These are phyloP conservation scores for Thymallus thymallus DNA, from an alignment of 2,113 vertebrate species.

Conservation along the genomic window DNA sequence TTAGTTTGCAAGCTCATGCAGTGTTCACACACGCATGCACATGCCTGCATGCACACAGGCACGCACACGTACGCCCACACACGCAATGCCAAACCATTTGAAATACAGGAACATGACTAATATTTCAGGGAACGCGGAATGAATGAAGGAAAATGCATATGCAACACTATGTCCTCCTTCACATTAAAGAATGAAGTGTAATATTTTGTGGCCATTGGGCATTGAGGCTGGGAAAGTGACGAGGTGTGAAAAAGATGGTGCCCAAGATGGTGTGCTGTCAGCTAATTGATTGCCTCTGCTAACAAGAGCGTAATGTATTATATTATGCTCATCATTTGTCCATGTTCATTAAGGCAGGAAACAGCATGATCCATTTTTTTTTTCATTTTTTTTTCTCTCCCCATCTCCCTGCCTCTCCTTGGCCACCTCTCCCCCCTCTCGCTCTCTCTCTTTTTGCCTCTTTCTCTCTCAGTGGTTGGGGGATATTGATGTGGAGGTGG, in stretches of 20 bases:
- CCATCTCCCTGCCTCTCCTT: constrained; percentile 18
- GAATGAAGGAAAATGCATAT: constrained; percentile 43
- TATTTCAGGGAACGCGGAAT: constrained; percentile 38
- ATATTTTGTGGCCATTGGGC: constrained; percentile 54
- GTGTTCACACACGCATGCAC: too few species aligned
- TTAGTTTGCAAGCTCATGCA: neutral
- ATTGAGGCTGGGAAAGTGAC: constrained; percentile 55
- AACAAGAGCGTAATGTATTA: constrained; percentile 80
- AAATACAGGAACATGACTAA: constrained; percentile 21
- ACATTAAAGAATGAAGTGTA: constrained; percentile 42
- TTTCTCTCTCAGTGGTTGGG: constrained; percentile 42
- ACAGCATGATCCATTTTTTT: constrained; percentile 49
- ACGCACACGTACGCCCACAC: neutral
- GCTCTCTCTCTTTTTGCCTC: constrained; percentile 25
- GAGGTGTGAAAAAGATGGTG: constrained; percentile 45
- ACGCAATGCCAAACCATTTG: neutral
- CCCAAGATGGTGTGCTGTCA: constrained; percentile 45
- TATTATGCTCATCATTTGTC: constrained; percentile 80
- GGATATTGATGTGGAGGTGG: constrained; percentile 84
- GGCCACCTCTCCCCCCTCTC: constrained; percentile 18
- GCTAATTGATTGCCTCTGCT: constrained; percentile 76
- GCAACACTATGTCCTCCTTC: constrained; percentile 33
- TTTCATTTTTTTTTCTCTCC: too few species aligned
- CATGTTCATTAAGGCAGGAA: constrained; percentile 79
- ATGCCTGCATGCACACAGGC: neutral